A percentile compares a stretch with the other conserved stretches of the same genome.
phyloP scores from a whole-genome alignment of 2,113 vertebrate species.

The Corythornis madagascariensis region DNA sequence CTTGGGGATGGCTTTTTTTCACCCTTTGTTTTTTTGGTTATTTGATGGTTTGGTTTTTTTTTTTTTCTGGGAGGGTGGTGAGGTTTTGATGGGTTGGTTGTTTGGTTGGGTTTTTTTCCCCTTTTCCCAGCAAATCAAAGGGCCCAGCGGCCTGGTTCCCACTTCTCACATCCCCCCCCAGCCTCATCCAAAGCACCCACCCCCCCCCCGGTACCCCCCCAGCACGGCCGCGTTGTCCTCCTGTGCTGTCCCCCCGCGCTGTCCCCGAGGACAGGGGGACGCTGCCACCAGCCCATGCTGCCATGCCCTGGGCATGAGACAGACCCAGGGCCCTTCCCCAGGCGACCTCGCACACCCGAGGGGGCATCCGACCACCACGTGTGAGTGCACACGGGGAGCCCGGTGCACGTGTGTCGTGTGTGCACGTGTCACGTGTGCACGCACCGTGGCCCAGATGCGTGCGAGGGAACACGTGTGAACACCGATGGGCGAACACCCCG shows the following conservation, averaged over 20 bases:
- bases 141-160: background rate
- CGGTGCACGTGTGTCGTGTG: fast-evolving
- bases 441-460: fast-evolving
- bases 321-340: fast-evolving
- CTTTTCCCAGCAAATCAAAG: background rate
- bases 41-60: background rate
- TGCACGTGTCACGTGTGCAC: background rate
- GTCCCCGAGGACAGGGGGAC: background rate
- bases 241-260: background rate
- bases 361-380: fast-evolving
- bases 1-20: background rate
- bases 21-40: background rate
- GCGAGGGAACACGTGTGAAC: background rate
- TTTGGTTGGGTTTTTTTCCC: no score
- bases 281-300: fast-evolving
- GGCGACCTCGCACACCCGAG: fast-evolving
- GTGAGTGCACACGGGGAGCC: background rate
- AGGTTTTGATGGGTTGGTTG: background rate
- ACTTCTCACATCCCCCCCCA: background rate
- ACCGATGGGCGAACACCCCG: fast-evolving
- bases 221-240: background rate
- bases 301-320: fast-evolving
- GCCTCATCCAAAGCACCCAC: background rate
- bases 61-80: background rate
- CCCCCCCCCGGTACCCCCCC: background rate